Percentiles rank a stretch among this genome's conserved stretches.
phyloP scores from a whole-genome alignment of 2,113 vertebrate genomes.

The Nymphicus hollandicus region DNA sequence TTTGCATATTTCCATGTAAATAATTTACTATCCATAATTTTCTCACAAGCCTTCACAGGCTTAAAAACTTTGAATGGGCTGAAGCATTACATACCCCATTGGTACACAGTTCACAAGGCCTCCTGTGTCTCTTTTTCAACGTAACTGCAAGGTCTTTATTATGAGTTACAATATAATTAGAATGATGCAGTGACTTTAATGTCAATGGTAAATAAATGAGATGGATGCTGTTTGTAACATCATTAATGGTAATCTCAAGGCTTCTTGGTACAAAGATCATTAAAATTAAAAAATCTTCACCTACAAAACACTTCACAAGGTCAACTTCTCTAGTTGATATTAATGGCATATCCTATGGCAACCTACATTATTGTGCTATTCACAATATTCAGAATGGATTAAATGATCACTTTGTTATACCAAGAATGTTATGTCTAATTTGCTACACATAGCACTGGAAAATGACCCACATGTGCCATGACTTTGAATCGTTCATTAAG shows the following conservation, averaged over 20 bases:
- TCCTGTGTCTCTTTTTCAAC: background rate
- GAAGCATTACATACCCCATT: background rate
- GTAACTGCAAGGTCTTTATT: background rate
- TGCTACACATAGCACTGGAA: background rate
- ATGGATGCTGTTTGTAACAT: background rate
- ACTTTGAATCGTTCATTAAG: background rate
- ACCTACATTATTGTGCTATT: background rate
- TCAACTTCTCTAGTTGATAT: background rate
- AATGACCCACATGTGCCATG: background rate
- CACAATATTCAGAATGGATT: background rate
- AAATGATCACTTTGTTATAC: background rate
- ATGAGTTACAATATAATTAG: background rate
- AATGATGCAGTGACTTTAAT: background rate
- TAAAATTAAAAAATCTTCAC: background rate
- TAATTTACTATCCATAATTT: constrained; percentile 13
- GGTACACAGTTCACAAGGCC: background rate
- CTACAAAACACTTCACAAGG: background rate
- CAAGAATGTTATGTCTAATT: background rate
- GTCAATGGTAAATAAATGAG: background rate
- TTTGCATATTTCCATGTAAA: background rate
- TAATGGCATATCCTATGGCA: background rate
- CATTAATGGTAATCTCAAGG: background rate
- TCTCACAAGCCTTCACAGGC: background rate
- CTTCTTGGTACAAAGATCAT: background rate
- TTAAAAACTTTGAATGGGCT: background rate